Percentiles rank a stretch among this genome's conserved stretches.
Evolutionary conservation across 2,888 invertebrate genomes (phyloP).

Genomic region (Lucinisca nassula): DNA sequence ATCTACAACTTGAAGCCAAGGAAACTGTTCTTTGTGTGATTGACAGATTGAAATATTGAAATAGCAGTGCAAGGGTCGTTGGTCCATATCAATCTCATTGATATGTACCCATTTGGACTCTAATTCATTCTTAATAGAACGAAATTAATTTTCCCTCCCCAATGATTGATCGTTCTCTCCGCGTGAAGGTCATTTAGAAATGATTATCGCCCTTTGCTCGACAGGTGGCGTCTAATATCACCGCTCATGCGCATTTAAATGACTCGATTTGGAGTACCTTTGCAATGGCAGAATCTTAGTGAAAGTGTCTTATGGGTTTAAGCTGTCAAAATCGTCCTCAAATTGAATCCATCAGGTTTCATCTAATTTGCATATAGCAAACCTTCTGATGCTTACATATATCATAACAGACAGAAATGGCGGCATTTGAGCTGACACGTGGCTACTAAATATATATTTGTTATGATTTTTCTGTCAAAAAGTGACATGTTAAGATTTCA

Average conservation of each 20-base stretch:
- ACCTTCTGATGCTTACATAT: neutral
- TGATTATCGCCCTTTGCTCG: conserved; percentile 71
- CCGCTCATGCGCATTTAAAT: conserved; percentile 19
- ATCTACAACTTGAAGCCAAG: conserved; percentile 9
- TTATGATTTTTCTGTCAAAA: neutral
- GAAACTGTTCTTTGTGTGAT: conserved; percentile 50
- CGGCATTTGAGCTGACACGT: neutral
- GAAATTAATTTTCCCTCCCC: conserved; percentile 71
- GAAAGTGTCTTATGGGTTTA: conserved; percentile 13
- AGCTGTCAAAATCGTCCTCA: neutral
- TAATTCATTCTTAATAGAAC: conserved; percentile 75
- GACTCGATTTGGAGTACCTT: neutral
- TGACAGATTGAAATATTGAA: conserved; percentile 68
- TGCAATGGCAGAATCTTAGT: neutral
- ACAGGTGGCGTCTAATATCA: conserved; percentile 60
- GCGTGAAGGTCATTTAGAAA: conserved; percentile 62
- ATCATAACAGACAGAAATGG: neutral
- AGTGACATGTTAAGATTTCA: neutral
- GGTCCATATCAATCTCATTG: conserved; percentile 66
- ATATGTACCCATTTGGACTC: conserved; percentile 72
- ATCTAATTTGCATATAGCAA: conserved; percentile 8
- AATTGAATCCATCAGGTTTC: conserved; percentile 10
- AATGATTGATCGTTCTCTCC: conserved; percentile 70
- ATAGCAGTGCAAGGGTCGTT: conserved; percentile 57
- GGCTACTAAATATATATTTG: neutral